phyloP scores from a whole-genome alignment of 2,113 vertebrate species.

The Candoia aspera region DNA sequence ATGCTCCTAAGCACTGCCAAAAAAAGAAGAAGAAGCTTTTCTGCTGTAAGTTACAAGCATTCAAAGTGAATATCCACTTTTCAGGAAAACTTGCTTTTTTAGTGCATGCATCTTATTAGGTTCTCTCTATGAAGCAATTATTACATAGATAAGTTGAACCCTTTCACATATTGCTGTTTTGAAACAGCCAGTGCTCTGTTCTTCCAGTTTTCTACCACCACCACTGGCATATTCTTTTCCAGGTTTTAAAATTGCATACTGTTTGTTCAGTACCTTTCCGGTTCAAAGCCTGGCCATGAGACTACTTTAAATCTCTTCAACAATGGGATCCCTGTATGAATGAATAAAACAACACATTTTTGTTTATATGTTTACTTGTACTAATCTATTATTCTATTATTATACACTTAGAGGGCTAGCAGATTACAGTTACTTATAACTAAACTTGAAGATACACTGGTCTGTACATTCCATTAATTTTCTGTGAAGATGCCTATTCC shows the following conservation, averaged over 20 bases:
- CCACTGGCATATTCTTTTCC: not conserved
- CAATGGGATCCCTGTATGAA: not conserved
- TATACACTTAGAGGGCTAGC: not conserved
- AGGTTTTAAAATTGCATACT: not conserved
- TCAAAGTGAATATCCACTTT: not conserved
- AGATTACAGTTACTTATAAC: not conserved
- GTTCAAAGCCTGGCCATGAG: not conserved
- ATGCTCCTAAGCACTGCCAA: not conserved
- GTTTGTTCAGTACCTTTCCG: not conserved
- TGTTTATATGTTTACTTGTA: not conserved
- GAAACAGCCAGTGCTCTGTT: not conserved
- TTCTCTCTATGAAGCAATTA: not conserved
- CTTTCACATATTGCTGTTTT: not conserved
- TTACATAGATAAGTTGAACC: not conserved
- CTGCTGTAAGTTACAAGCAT: not conserved
- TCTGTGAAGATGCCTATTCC: not conserved
- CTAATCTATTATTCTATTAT: not conserved
- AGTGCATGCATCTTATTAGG: not conserved
- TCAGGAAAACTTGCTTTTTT: not conserved
- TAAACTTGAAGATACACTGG: not conserved
- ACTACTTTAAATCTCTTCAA: not conserved
- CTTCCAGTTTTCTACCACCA: not conserved
- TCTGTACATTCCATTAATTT: not conserved
- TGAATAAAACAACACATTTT: not conserved
- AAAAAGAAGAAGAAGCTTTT: not conserved